These are phyloP conservation scores for Sinopyrophorus schimmeli DNA, from an alignment of 2,888 invertebrate genomes.

Conservation along the genomic window DNA sequence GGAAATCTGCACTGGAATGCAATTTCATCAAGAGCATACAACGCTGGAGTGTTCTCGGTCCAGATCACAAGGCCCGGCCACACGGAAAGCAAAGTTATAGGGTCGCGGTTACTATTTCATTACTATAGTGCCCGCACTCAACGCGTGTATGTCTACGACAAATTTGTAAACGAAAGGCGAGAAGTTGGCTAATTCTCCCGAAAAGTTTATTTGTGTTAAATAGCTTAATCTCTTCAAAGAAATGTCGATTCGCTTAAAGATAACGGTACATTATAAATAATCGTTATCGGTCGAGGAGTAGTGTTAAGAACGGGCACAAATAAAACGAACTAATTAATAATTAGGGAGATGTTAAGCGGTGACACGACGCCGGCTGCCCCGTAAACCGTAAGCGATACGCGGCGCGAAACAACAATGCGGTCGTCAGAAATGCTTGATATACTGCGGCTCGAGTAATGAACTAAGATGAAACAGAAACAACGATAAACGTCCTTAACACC, in stretches of 20 bases:
- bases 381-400: conserved; percentile 38
- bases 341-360: conserved; percentile 36
- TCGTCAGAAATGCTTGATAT: conserved; percentile 52
- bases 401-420: conserved; percentile 49
- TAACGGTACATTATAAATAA: too few relatives aligned
- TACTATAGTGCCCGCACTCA: conserved; percentile 41
- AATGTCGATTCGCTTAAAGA: too few relatives aligned
- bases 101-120: conserved; percentile 55
- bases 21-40: conserved; percentile 56
- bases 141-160: conserved; percentile 29
- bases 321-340: conserved; percentile 40
- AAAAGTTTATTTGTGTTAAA: too few relatives aligned
- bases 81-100: conserved; percentile 57
- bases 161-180: conserved; percentile 17
- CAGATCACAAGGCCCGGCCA: conserved; percentile 55
- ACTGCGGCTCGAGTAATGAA: conserved; percentile 52
- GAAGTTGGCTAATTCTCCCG: too few relatives aligned
- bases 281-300: too few relatives aligned
- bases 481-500: conserved; percentile 54
- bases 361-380: conserved; percentile 24
- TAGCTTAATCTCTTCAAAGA: too few relatives aligned
- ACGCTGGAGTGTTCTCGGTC: conserved; percentile 51
- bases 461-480: conserved; percentile 55
- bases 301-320: conserved; percentile 16
- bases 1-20: conserved; percentile 58